phyloP scores from a whole-genome alignment of 2,797 vertebrate species.

The Selene dorsalis region DNA sequence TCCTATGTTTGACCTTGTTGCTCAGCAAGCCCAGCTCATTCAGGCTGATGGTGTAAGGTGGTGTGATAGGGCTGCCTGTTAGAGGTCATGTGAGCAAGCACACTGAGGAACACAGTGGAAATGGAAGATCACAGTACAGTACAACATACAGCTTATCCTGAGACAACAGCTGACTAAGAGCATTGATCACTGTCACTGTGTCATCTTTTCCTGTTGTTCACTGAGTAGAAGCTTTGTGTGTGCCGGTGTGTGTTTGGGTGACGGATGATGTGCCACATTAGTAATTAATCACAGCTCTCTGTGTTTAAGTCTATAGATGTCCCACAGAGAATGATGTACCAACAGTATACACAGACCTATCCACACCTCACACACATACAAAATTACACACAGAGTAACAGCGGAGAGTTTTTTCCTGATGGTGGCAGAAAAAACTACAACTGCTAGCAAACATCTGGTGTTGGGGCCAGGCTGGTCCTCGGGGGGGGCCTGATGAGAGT shows the following conservation, averaged over 20 bases:
- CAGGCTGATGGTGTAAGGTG: constrained; percentile 39
- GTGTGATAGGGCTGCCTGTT: constrained; percentile 37
- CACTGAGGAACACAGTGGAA: not conserved
- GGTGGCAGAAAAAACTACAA: constrained; percentile 73
- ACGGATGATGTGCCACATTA: not conserved
- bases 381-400: constrained; percentile 16
- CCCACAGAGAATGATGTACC: not conserved
- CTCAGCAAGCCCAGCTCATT: constrained; percentile 40
- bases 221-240: too few species aligned
- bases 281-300: constrained; percentile 27
- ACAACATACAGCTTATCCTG: too few species aligned
- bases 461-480: constrained; percentile 55
- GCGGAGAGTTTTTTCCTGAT: constrained; percentile 65
- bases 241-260: too few species aligned
- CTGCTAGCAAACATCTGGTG: constrained; percentile 75
- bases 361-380: constrained; percentile 2
- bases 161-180: constrained; percentile 34
- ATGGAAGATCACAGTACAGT: constrained; percentile 39
- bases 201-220: constrained; percentile 25
- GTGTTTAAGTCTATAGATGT: constrained; percentile 25
- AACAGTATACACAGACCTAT: not conserved
- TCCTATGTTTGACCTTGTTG: constrained; percentile 64
- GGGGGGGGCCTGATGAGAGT: constrained; percentile 38
- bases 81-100: constrained; percentile 18
- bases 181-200: constrained; percentile 23